Evolutionary conservation across 2,888 invertebrate species (phyloP).

Genomic region (Dryobota labecula): DNA sequence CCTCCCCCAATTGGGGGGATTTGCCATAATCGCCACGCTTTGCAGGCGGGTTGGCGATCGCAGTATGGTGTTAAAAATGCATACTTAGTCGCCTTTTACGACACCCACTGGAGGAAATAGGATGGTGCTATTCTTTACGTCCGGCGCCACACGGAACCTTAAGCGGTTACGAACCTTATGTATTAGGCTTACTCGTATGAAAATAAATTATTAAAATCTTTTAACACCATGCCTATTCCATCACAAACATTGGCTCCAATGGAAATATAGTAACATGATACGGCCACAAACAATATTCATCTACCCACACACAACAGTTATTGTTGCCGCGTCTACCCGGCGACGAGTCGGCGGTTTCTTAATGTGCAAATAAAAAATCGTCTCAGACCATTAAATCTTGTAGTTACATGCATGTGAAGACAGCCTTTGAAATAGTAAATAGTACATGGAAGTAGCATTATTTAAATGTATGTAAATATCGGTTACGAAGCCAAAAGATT

Average conservation of each 20-base stretch:
- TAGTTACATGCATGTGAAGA: constrained; percentile 58
- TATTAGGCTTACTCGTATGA: too few relatives aligned
- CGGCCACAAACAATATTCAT: constrained; percentile 77
- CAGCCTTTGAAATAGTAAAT: constrained; percentile 42
- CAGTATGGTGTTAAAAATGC: too few relatives aligned
- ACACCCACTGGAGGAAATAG: too few relatives aligned
- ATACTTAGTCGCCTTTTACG: too few relatives aligned
- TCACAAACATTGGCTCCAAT: constrained; percentile 49
- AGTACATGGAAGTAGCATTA: constrained; percentile 60
- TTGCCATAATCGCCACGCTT: too few relatives aligned
- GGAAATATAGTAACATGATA: constrained; percentile 66
- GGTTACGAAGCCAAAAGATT: constrained; percentile 44
- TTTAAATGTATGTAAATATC: constrained; percentile 57
- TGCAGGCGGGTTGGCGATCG: too few relatives aligned
- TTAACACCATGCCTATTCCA: background rate
- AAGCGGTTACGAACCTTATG: too few relatives aligned
- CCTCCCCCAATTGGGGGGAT: too few relatives aligned
- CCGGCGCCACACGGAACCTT: too few relatives aligned
- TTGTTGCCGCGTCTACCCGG: constrained; percentile 70
- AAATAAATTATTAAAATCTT: too few relatives aligned
- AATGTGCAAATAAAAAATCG: constrained; percentile 79
- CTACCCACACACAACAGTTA: constrained; percentile 79
- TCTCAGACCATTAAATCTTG: constrained; percentile 63
- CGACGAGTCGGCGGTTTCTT: constrained; percentile 69
- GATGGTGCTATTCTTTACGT: too few relatives aligned